phyloP scores from a whole-genome alignment of 2,888 invertebrate genomes.

The Mayetiola destructor region DNA sequence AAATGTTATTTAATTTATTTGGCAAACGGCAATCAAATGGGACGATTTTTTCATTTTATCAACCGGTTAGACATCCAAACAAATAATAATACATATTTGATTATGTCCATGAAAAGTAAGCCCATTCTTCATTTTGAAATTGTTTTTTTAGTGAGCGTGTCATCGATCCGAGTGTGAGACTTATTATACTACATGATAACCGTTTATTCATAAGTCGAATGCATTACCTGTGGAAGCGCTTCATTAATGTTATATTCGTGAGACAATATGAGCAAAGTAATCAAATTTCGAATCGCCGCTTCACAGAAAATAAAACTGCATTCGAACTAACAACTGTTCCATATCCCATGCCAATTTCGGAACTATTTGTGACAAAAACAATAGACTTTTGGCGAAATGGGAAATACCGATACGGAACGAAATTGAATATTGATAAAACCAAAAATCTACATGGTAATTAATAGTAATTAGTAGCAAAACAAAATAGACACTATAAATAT shows the following conservation, averaged over 20 bases:
- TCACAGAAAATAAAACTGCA: background rate
- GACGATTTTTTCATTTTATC: conserved; percentile 51
- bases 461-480: background rate
- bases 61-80: conserved; percentile 42
- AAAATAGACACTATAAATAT: background rate
- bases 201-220: conserved; percentile 49
- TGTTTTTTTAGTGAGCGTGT: background rate
- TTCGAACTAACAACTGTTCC: conserved; percentile 59
- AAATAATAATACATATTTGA: too few species aligned
- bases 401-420: conserved; percentile 39
- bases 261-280: conserved; percentile 23
- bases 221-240: conserved; percentile 60
- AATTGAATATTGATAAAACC: conserved; percentile 31
- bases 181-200: conserved; percentile 53
- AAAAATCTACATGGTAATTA: conserved; percentile 28
- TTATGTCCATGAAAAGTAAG: background rate
- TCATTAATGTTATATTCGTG: conserved; percentile 60
- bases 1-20: conserved; percentile 55
- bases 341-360: conserved; percentile 48
- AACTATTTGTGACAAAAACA: conserved; percentile 44
- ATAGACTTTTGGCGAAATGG: conserved; percentile 53
- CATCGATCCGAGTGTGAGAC: conserved; percentile 25
- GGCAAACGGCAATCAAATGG: conserved; percentile 53
- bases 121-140: background rate
- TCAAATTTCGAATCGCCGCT: background rate